phyloP scores from a whole-genome alignment of 2,888 invertebrate genomes.

The Rhingia rostrata region DNA sequence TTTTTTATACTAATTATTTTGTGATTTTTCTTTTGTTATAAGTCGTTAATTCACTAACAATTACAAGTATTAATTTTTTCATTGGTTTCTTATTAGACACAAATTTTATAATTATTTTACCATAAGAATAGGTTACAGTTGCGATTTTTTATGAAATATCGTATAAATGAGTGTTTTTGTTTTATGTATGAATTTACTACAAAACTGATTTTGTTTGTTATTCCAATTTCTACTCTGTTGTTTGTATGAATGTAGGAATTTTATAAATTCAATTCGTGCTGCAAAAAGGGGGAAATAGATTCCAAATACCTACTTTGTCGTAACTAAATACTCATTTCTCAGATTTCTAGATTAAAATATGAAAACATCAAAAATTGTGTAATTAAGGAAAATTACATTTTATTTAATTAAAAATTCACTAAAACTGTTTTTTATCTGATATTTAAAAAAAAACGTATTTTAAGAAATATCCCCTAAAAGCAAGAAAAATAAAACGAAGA shows the following conservation, averaged over 20 bases:
- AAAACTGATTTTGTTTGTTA: conserved; percentile 56
- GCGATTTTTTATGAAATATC: conserved; percentile 53
- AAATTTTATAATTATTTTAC: conserved; percentile 61
- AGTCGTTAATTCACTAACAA: conserved; percentile 45
- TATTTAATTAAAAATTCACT: no score
- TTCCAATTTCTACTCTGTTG: conserved; percentile 40
- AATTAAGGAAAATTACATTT: no score
- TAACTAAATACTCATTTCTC: conserved; percentile 18
- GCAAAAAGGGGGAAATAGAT: conserved; percentile 33
- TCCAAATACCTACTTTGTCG: conserved; percentile 41
- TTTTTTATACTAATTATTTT: conserved; percentile 14
- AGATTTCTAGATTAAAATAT: no score
- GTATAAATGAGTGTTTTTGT: conserved; percentile 50
- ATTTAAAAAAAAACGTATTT: no score
- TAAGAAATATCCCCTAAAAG: no score
- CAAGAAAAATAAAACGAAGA: no score
- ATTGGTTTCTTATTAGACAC: conserved; percentile 45
- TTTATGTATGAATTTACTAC: conserved; percentile 29
- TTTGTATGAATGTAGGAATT: conserved; percentile 41
- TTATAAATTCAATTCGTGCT: conserved; percentile 50
- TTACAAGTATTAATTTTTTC: conserved; percentile 32
- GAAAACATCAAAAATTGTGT: neutral
- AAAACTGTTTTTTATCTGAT: no score
- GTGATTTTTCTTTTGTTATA: conserved; percentile 11
- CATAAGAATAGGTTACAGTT: conserved; percentile 67